Percentiles rank a stretch among this genome's conserved stretches.
Conservation (phyloP, 2,888 invertebrate species). For the Corbicula japonica region DNA sequence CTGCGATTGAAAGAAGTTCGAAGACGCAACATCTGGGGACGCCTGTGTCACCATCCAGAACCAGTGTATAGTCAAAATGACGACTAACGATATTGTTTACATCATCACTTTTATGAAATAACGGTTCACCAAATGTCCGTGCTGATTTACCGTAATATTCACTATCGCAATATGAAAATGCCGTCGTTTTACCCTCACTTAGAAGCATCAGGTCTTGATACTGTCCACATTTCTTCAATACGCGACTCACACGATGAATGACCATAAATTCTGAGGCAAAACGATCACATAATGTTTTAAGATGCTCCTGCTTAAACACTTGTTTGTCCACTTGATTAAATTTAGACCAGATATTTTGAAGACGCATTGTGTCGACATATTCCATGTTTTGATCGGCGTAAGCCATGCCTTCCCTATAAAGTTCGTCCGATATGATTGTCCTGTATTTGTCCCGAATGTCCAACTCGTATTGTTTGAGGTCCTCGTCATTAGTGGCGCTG, state of each 20-base stretch:
- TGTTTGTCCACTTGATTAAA: slow-evolving; percentile 71
- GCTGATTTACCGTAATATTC: slow-evolving; percentile 76
- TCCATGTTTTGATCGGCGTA: slow-evolving; percentile 70
- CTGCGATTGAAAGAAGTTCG: slow-evolving; percentile 76
- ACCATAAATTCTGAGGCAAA: slow-evolving; percentile 80
- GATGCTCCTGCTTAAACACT: slow-evolving; percentile 72
- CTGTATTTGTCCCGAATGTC: slow-evolving; percentile 75
- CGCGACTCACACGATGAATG: slow-evolving; percentile 79
- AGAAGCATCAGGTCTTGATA: slow-evolving; percentile 83
- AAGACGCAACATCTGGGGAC: slow-evolving; percentile 73
- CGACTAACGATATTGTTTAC: slow-evolving; percentile 76
- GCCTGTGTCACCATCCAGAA: slow-evolving; percentile 80
- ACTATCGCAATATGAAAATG: slow-evolving; percentile 78
- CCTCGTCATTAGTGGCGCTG: slow-evolving; percentile 76
- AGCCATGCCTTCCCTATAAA: slow-evolving; percentile 76
- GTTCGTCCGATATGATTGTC: slow-evolving; percentile 72
- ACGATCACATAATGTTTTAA: slow-evolving; percentile 77
- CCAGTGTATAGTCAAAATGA: slow-evolving; percentile 78
- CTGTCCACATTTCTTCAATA: slow-evolving; percentile 82
- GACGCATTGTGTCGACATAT: slow-evolving; percentile 68
- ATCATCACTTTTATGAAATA: slow-evolving; percentile 79
- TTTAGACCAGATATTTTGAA: slow-evolving; percentile 75
- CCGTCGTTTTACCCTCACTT: slow-evolving; percentile 77
- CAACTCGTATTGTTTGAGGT: slow-evolving; percentile 74
- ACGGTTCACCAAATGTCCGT: slow-evolving; percentile 71